A percentile compares a stretch with the other conserved stretches of the same genome.
Conservation (phyloP, 2,888 invertebrate genomes). For the Tryphoninae sp. region DNA sequence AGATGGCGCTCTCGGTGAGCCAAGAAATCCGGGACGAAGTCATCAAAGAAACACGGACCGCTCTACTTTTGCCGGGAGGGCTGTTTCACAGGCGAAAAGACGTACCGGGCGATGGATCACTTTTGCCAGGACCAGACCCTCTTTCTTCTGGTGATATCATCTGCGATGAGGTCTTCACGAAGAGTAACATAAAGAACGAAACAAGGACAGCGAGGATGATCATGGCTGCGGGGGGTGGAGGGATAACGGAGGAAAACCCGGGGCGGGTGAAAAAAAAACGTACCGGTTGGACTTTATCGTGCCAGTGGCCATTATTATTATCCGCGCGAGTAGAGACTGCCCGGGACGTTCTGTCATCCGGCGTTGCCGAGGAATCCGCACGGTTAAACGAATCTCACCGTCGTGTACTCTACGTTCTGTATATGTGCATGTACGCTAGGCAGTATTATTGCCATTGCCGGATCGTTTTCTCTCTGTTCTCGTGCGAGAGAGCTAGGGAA, state of each 20-base stretch:
- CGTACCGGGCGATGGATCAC: conserved; percentile 46
- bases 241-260: background rate
- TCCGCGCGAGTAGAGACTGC: conserved; percentile 35
- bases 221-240: background rate
- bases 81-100: conserved; percentile 1
- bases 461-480: conserved; percentile 26
- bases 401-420: conserved; percentile 1
- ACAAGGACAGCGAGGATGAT: conserved; percentile 9
- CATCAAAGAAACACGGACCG: conserved; percentile 53
- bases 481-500: conserved; percentile 10
- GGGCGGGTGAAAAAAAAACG: conserved; percentile 38
- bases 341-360: conserved; percentile 46
- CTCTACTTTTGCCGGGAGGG: background rate
- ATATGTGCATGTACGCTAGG: background rate
- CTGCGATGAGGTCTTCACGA: conserved; percentile 13
- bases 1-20: conserved; percentile 52
- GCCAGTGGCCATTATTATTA: conserved; percentile 25
- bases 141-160: conserved; percentile 34
- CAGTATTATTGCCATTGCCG: conserved; percentile 34
- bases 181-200: conserved; percentile 30
- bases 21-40: conserved; percentile 47
- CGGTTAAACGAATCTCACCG: conserved; percentile 69
- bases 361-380: conserved; percentile 30
- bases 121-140: background rate
- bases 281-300: conserved; percentile 40